Evolutionary conservation across 1,140 invertebrate genomes (phyloP), one percentile per base, ranked within the genome.

Genomic region (Zophobas morio): DNA sequence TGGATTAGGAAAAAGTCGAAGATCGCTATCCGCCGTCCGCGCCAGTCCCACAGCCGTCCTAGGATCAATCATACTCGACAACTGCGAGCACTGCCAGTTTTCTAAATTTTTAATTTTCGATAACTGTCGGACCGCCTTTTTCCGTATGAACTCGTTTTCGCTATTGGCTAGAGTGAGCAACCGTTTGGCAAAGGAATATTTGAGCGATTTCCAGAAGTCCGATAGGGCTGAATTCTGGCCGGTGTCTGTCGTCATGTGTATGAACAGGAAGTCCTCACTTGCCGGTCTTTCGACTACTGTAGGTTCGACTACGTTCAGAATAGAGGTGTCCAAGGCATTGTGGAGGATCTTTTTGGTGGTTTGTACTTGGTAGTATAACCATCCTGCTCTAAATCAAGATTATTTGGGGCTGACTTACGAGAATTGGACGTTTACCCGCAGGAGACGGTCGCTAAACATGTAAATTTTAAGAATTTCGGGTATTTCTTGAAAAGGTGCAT

Each of bases 51-150:
- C 88, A 1, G 92, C 92, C 40, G 91, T 93, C 82, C 87, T 89
- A 54, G 89, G 87, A 85, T 93, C 90, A 53, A 92, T 86, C 81
- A 90, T 90, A 85, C 93, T 92, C 6, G 92, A 91, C 51, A 93
- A 86, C 77, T 91, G 89, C 34, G 85, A 83, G 84, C 88, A 93
- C 76, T 93, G 90, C 90, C 91, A 92, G 78, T 90, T 88, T 51
- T 85, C 80, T 39, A 86, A 79, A 74, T 82, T 77, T 57, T 82
- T 82, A 49, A 86, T 74, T 60, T 81, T 76, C 2, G 86, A 84
- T 4, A 89, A 79, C 60, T 86, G 84, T 53, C 85, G 83, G 1
- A 88, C 81, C 2, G 88, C 88, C 73, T 87, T 88, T 1, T 85
- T 78, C 2, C 88, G 84, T 46, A 87, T 82, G 75, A 84, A 79